Base-by-base conservation (phyloP, 2,888 invertebrate genomes). In the Tetrapedia diversipes region DNA sequence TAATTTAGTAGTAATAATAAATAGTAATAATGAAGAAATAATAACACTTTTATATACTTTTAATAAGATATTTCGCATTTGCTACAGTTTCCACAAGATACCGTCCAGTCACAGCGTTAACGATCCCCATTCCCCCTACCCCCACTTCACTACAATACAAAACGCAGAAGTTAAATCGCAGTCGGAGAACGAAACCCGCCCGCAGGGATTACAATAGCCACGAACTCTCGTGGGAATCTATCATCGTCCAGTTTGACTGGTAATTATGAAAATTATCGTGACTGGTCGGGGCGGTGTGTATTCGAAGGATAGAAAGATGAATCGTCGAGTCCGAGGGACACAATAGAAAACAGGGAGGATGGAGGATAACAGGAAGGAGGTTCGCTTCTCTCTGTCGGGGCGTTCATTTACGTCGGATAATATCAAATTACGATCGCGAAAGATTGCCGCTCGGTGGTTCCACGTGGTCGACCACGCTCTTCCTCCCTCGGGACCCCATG, bases 361-460 rank as follows among this genome's bases (percentile, higher is more conserved):
- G 14, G 19, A 59, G 7, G 32, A 32, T 32, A 19, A 16, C 24
- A 53, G 41, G 66, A 64, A 60, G 49, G 39, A 60, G 64, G 67
- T 47, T 51, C 51, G 51, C 47, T 34, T 54, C 34, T 37, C 54
- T 22, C 34, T 60, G 61, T 45, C 37, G n/a, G 19, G 59, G 73
- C 71, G 57, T 78, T 84, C 76, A 84, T 84, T 84, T 79, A 84
- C 76, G 63, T 71, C 59, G 80, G 84, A 82, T 84, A 82, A 76
- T 84, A 85, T 83, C 83, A 82, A 85, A 86, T 87, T 86, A 81
- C 80, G 86, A 87, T 86, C 79, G 69, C 61, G 47, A 63, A 75
- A 81, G 77, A 84, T 84, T 63, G 82, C n/a, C n/a, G n/a, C n/a
- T 61, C 57, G 63, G 59, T 37, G 47, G 65, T 67, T 65, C 68